These are phyloP conservation scores for Megaceryle maxima DNA, from an alignment of 2,113 vertebrate species.

Conservation along the genomic window DNA sequence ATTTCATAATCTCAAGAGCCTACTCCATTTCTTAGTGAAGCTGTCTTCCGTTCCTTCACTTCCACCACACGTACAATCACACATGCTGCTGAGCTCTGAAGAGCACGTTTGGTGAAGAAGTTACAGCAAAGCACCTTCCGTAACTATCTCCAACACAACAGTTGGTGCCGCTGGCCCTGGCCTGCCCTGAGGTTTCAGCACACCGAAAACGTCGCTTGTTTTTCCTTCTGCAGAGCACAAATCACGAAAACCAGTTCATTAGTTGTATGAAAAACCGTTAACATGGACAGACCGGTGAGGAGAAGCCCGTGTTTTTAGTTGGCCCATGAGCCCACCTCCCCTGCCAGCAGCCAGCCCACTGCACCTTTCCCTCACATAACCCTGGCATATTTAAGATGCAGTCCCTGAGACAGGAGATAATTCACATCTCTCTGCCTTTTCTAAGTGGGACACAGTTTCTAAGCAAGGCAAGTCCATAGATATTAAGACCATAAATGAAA, in stretches of 20 bases:
- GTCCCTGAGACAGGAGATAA: background rate
- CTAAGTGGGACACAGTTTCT: background rate
- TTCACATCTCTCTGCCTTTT: background rate
- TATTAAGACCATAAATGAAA: background rate
- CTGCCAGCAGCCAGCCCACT: background rate
- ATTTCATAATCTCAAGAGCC: background rate
- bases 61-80: accelerated
- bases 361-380: background rate
- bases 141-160: background rate
- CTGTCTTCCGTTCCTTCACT: too few species aligned
- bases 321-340: background rate
- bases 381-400: background rate
- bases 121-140: background rate
- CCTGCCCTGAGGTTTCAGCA: background rate
- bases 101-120: background rate
- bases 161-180: accelerated
- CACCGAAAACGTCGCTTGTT: background rate
- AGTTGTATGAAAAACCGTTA: background rate
- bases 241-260: accelerated
- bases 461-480: accelerated
- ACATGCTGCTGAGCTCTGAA: background rate
- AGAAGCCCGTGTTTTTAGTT: accelerated
- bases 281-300: accelerated
- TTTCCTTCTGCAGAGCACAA: background rate
- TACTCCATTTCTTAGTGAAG: background rate